Conservation (phyloP, 2,797 vertebrate genomes). For the Acomys russatus region DNA sequence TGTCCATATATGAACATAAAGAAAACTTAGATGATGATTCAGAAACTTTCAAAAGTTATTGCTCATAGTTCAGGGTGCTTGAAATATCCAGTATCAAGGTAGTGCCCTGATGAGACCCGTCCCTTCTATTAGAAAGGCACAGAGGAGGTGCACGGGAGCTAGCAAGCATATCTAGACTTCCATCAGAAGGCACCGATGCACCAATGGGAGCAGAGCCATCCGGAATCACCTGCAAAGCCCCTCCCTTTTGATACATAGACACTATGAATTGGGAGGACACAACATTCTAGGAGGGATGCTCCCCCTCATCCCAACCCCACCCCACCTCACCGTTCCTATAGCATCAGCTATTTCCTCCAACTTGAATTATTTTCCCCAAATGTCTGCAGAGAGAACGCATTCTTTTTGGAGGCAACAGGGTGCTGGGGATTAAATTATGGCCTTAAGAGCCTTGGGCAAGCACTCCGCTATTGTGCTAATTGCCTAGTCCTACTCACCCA, state of each 20-base stretch:
- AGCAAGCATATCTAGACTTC: background rate
- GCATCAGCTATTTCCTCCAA: background rate
- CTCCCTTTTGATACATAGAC: background rate
- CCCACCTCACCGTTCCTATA: background rate
- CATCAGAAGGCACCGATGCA: background rate
- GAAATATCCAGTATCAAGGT: background rate
- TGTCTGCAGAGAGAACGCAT: background rate
- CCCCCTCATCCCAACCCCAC: background rate
- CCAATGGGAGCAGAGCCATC: background rate
- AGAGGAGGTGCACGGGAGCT: background rate
- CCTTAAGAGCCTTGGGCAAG: background rate
- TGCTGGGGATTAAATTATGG: background rate
- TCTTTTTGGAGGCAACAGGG: background rate
- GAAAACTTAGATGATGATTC: background rate
- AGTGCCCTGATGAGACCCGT: background rate
- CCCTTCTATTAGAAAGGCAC: background rate
- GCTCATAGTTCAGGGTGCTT: background rate
- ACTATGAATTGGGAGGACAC: background rate
- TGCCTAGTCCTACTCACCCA: background rate
- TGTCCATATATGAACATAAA: background rate
- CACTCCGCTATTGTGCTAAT: background rate
- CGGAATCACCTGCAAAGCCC: background rate
- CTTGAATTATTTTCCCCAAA: background rate
- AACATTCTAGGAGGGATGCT: background rate
- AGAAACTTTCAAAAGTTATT: background rate